Evolutionary conservation across 2,888 invertebrate genomes (phyloP).

Genomic region (Dryobota labecula): DNA sequence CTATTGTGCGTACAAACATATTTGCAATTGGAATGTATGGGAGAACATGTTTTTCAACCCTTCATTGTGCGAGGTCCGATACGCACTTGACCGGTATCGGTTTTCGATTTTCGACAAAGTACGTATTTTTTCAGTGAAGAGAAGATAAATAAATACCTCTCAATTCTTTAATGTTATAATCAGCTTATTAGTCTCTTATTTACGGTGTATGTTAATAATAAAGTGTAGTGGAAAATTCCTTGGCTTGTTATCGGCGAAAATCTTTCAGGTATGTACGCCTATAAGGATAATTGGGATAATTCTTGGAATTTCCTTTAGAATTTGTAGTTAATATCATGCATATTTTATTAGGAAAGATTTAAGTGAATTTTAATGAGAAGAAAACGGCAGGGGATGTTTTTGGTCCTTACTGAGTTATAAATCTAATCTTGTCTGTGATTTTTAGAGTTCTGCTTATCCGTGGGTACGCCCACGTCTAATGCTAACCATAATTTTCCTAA

Average conservation of each 20-base stretch:
- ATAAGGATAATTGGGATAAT: conserved; percentile 16
- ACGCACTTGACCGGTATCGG: too few relatives aligned
- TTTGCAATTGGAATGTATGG: too few relatives aligned
- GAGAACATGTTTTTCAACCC: too few relatives aligned
- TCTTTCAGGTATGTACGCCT: neutral
- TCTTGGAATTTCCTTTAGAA: conserved; percentile 11
- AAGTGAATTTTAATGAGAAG: conserved; percentile 21
- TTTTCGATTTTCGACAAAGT: too few relatives aligned
- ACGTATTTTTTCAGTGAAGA: neutral
- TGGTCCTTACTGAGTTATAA: neutral
- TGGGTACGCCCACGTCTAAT: neutral
- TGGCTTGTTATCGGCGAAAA: conserved; percentile 8
- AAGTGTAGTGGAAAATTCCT: neutral
- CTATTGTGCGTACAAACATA: too few relatives aligned
- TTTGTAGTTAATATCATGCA: conserved; percentile 14
- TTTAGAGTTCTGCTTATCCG: neutral
- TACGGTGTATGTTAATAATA: conserved; percentile 1
- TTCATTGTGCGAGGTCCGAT: too few relatives aligned
- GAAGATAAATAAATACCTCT: neutral
- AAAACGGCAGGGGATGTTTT: conserved; percentile 7
- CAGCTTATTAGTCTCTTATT: neutral
- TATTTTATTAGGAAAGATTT: conserved; percentile 23
- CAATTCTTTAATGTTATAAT: neutral
- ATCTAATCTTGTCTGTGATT: neutral
- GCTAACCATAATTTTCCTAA: neutral